Percentiles rank a stretch among this genome's conserved stretches.
Conservation (phyloP, 1,140 invertebrate genomes). For the Potamilus streckersoni region DNA sequence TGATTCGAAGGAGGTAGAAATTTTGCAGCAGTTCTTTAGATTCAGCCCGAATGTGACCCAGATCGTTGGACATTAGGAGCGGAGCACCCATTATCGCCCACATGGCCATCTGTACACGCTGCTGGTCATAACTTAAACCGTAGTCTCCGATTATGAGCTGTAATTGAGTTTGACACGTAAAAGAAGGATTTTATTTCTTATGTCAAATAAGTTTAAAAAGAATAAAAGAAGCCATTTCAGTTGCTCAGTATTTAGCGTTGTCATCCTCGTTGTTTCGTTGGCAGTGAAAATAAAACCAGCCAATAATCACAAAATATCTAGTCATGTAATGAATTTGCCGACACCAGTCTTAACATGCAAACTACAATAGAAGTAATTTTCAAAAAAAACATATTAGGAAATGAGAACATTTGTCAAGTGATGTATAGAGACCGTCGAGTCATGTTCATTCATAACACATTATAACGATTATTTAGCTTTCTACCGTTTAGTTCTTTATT, state of each 20-base stretch:
- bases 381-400: too few relatives aligned
- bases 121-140: constrained; percentile 95
- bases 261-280: neutral
- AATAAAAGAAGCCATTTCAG: neutral
- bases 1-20: constrained; percentile 93
- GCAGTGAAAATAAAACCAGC: neutral
- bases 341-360: too few relatives aligned
- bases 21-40: constrained; percentile 95
- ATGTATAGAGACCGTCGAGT: too few relatives aligned
- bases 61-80: constrained; percentile 96
- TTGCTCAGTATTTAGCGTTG: neutral
- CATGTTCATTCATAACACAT: too few relatives aligned
- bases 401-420: too few relatives aligned
- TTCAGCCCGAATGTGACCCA: constrained; percentile 88
- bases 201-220: neutral
- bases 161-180: constrained; percentile 46
- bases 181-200: too few relatives aligned
- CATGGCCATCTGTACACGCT: constrained; percentile 96
- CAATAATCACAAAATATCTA: neutral
- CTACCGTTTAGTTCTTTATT: too few relatives aligned
- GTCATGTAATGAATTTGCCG: neutral
- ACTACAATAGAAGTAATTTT: too few relatives aligned
- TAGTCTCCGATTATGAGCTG: constrained; percentile 96
- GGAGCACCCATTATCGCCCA: constrained; percentile 97
- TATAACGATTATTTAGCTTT: too few relatives aligned